These are phyloP conservation scores for Melanerpes formicivorus DNA, from an alignment of 2,113 vertebrate genomes.

Conservation along the genomic window DNA sequence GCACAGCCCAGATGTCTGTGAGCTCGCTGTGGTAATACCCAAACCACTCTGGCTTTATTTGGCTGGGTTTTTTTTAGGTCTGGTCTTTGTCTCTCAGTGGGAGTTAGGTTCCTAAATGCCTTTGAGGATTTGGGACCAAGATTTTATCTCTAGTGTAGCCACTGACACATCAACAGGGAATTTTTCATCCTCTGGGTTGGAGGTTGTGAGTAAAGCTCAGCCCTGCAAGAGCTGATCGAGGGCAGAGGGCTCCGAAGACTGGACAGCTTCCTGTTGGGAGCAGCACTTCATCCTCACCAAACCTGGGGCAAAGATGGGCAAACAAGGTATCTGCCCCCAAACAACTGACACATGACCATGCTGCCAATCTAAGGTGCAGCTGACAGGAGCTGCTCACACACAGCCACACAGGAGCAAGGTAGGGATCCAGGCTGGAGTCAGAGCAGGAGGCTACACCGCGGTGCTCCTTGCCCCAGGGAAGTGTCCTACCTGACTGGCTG, in stretches of 20 bases:
- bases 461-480: not conserved
- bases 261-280: not conserved
- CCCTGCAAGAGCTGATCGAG: not conserved
- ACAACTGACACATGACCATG: not conserved
- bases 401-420: not conserved
- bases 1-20: not conserved
- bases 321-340: not conserved
- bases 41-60: not conserved
- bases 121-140: not conserved
- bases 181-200: not conserved
- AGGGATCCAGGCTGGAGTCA: not conserved
- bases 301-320: not conserved
- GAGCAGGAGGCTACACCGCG: not conserved
- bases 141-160: not conserved
- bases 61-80: not conserved
- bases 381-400: not conserved
- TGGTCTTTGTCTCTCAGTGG: not conserved
- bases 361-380: not conserved
- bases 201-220: not conserved
- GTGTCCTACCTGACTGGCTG: not conserved
- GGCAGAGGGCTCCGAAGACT: not conserved
- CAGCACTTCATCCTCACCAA: not conserved
- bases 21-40: not conserved
- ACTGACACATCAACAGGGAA: not conserved
- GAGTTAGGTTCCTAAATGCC: not conserved